Conservation (phyloP, 2,113 vertebrate genomes). For the Nothobranchius kuhntae region DNA sequence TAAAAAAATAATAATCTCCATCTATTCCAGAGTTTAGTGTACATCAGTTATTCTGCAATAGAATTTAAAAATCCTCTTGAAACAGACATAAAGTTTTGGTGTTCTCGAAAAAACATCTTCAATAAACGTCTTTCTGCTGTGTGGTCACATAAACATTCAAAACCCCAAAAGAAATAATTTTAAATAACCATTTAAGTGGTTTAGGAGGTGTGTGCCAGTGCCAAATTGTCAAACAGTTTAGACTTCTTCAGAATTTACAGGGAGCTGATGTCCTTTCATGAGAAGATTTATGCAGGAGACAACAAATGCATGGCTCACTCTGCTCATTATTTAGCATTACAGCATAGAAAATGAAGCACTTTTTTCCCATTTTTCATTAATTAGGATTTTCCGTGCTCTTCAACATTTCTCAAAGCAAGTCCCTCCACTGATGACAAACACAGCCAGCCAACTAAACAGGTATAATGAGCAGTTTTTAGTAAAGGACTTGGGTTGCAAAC, state of each 20-base stretch:
- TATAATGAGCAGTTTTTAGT: constrained; percentile 70
- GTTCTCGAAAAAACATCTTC: too few relatives aligned
- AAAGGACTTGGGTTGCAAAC: constrained; percentile 62
- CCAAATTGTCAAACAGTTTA: background rate
- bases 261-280: constrained; percentile 3
- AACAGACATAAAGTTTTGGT: too few relatives aligned
- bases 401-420: constrained; percentile 34
- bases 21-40: too few relatives aligned
- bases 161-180: too few relatives aligned
- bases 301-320: constrained; percentile 20
- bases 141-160: too few relatives aligned
- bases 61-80: too few relatives aligned
- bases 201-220: too few relatives aligned
- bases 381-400: constrained; percentile 20
- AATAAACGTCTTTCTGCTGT: too few relatives aligned
- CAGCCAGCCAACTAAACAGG: constrained; percentile 48
- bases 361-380: constrained; percentile 14
- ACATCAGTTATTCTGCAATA: too few relatives aligned
- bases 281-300: constrained; percentile 13
- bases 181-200: too few relatives aligned
- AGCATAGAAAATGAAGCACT: constrained; percentile 18
- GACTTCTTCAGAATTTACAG: background rate
- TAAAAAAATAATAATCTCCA: too few relatives aligned
- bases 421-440: constrained; percentile 37
- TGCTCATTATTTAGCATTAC: constrained; percentile 14